Percentiles rank a stretch among this genome's conserved stretches.
Conservation (phyloP, 2,888 invertebrate species). For the Odontocerum albicorne region DNA sequence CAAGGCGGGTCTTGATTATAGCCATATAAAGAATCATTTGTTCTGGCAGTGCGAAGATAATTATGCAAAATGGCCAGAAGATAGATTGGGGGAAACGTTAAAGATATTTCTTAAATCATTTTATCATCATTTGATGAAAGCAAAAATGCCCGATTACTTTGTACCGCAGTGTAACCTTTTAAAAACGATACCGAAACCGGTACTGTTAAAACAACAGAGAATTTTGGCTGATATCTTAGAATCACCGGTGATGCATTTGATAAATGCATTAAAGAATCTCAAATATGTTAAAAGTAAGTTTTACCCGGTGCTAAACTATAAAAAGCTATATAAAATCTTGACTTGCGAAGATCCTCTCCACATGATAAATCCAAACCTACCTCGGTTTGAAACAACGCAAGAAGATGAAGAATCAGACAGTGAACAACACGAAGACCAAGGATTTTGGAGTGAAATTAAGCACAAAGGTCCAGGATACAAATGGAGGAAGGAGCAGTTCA, state of each 20-base stretch:
- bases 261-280: conserved; percentile 70
- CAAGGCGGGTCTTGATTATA: conserved; percentile 65
- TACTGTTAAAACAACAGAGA: conserved; percentile 65
- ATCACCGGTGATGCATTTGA: conserved; percentile 69
- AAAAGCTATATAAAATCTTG: conserved; percentile 61
- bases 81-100: conserved; percentile 69
- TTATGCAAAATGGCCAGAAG: conserved; percentile 72
- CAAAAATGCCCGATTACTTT: conserved; percentile 72
- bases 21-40: conserved; percentile 72
- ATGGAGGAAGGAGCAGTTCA: conserved; percentile 50
- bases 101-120: conserved; percentile 64
- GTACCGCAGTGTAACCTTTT: conserved; percentile 72
- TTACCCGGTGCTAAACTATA: conserved; percentile 65
- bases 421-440: conserved; percentile 45
- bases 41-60: conserved; percentile 79
- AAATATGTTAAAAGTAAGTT: conserved; percentile 61
- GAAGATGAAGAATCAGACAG: conserved; percentile 47
- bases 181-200: conserved; percentile 66
- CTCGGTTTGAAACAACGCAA: conserved; percentile 38
- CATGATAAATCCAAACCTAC: conserved; percentile 52
- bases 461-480: conserved; percentile 55
- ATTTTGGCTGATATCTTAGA: conserved; percentile 68
- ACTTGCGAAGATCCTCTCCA: conserved; percentile 58
- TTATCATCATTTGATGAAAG: conserved; percentile 62
- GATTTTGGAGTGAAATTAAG: conserved; percentile 56